Evolutionary conservation across 2,113 vertebrate genomes (phyloP).

Genomic region (Spea bombifrons): DNA sequence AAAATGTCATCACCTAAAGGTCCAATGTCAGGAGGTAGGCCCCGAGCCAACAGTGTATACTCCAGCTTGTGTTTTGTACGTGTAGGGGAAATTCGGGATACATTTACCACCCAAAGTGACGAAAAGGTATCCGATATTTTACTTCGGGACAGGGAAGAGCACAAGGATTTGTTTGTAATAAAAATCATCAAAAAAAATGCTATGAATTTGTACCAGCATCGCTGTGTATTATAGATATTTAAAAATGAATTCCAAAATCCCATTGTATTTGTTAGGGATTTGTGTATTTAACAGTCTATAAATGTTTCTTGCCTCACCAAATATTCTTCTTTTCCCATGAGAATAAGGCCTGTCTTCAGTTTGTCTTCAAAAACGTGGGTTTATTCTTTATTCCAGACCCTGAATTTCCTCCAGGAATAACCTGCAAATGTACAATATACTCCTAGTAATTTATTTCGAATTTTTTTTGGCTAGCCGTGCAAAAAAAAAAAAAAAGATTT

Average conservation of each 20-base stretch:
- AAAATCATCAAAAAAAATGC: no score
- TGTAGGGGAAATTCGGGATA: no score
- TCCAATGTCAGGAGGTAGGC: no score
- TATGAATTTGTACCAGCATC: no score
- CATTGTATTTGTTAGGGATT: not conserved
- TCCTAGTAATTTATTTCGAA: slow-evolving; percentile 10
- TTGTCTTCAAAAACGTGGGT: slow-evolving; percentile 17
- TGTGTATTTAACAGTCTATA: not conserved
- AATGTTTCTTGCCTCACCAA: slow-evolving; percentile 12
- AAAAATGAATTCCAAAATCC: not conserved
- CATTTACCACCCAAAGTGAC: no score
- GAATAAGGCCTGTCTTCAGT: slow-evolving; percentile 18
- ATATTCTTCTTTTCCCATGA: slow-evolving; percentile 24
- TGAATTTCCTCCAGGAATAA: slow-evolving; percentile 17
- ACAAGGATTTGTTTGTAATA: no score
- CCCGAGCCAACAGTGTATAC: no score
- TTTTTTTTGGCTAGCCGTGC: not conserved
- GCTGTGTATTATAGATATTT: no score
- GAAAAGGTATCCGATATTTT: no score
- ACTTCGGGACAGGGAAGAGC: no score
- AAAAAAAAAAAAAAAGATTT: not conserved
- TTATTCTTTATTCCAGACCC: slow-evolving; percentile 17
- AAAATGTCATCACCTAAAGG: no score
- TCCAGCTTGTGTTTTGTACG: no score
- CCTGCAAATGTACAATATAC: slow-evolving; percentile 26